phyloP scores from a whole-genome alignment of 2,888 invertebrate genomes.

The Dynastes tityus region DNA sequence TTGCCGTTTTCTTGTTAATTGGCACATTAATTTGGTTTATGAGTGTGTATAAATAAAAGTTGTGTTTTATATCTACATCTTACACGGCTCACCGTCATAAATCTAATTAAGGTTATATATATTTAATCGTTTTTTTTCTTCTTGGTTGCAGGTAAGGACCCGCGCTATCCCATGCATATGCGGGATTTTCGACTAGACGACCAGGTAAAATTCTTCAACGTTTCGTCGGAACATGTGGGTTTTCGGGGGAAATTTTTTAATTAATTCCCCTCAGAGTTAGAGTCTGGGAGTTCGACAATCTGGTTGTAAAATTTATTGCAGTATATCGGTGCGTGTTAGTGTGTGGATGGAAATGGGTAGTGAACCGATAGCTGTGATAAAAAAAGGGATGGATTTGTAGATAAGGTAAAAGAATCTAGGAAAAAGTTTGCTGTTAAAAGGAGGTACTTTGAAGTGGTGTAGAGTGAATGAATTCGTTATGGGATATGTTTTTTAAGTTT shows the following conservation, averaged over 20 bases:
- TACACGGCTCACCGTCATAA: slow-evolving; percentile 19
- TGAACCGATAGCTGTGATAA: background rate
- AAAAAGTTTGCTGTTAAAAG: no score
- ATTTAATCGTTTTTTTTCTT: slow-evolving; percentile 13
- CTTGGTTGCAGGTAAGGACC: slow-evolving; percentile 32
- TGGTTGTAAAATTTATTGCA: slow-evolving; percentile 22
- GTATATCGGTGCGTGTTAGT: background rate
- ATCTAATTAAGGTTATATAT: slow-evolving; percentile 32
- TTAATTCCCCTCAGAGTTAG: slow-evolving; percentile 2
- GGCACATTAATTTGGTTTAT: slow-evolving; percentile 33
- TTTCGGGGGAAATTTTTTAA: slow-evolving; percentile 27
- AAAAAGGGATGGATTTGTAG: background rate
- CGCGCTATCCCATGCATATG: background rate
- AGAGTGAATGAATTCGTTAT: no score
- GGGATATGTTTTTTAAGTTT: no score
- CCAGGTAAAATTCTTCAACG: slow-evolving; percentile 37
- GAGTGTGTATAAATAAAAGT: background rate
- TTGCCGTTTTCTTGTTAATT: slow-evolving; percentile 12
- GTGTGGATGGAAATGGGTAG: background rate
- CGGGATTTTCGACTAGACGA: background rate
- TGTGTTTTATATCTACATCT: slow-evolving; percentile 15
- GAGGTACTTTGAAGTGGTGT: no score
- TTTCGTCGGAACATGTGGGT: slow-evolving; percentile 10
- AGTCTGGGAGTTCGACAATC: background rate
- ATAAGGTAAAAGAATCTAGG: no score